phyloP scores from a whole-genome alignment of 2,797 vertebrate species.

The Scomberomorus guttatus region DNA sequence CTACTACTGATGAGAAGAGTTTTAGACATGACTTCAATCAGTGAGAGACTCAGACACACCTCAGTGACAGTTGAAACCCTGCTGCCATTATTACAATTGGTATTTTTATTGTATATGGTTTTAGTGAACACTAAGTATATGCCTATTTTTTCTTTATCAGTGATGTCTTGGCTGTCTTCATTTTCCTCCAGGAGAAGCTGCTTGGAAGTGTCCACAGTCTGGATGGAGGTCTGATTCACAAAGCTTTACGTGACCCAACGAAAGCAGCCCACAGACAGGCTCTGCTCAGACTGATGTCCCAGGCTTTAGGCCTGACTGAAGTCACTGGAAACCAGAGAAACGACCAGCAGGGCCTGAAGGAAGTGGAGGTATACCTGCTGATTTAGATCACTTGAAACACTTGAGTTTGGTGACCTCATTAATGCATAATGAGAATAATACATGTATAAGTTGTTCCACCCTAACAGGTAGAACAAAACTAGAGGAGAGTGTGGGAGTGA shows the following conservation, averaged over 20 bases:
- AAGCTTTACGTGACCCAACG: constrained; percentile 72
- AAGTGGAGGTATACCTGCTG: constrained; percentile 87
- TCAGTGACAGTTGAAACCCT: no score
- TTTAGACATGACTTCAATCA: no score
- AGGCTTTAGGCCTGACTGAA: constrained; percentile 77
- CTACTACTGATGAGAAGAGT: no score
- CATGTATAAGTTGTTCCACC: no score
- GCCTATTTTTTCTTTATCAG: not conserved
- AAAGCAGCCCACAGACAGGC: constrained; percentile 68
- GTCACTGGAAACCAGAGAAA: constrained; percentile 52
- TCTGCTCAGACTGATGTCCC: constrained; percentile 81
- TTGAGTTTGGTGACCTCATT: no score
- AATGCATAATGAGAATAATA: no score
- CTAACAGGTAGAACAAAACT: no score
- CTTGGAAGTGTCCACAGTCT: constrained; percentile 78
- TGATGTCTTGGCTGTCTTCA: not conserved
- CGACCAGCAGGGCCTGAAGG: constrained; percentile 79
- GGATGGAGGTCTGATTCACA: constrained; percentile 85
- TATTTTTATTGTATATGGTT: not conserved
- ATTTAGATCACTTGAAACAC: not conserved
- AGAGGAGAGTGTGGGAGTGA: no score
- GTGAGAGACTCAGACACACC: no score
- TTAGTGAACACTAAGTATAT: not conserved
- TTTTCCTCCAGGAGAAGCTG: constrained; percentile 70
- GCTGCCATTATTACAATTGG: not conserved